phyloP scores from a whole-genome alignment of 1,140 invertebrate genomes.

The Subanguina moxae region DNA sequence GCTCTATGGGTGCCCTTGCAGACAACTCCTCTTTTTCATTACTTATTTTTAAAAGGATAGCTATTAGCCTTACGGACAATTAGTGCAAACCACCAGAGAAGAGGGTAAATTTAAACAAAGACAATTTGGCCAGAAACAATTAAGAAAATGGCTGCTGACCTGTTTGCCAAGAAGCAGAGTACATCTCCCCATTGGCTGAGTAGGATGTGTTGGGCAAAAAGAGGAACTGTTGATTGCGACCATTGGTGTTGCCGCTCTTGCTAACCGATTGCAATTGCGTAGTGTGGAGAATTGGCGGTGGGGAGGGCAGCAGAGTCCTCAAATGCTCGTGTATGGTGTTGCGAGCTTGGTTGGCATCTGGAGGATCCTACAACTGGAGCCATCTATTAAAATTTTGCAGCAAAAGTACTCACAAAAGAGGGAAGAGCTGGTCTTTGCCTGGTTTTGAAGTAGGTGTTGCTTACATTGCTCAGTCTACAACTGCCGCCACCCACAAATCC shows the following conservation, averaged over 20 bases:
- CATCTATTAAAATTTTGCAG: neutral
- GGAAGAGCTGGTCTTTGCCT: constrained; percentile 24
- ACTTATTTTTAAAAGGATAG: too few species aligned
- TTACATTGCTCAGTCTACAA: neutral
- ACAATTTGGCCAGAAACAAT: neutral
- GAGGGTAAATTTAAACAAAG: neutral
- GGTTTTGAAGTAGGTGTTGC: neutral
- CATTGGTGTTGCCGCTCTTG: neutral
- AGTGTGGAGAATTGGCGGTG: neutral
- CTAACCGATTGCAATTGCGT: neutral
- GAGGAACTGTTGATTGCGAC: constrained; percentile 17
- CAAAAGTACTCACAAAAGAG: constrained; percentile 28
- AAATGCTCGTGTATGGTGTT: neutral
- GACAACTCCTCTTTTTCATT: too few species aligned
- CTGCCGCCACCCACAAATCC: constrained; percentile 23
- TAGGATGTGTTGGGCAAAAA: constrained; percentile 32
- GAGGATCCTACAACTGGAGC: constrained; percentile 29
- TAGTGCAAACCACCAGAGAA: too few species aligned
- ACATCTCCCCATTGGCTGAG: constrained; percentile 22
- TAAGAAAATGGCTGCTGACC: neutral
- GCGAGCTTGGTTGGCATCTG: constrained; percentile 22
- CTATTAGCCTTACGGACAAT: too few species aligned
- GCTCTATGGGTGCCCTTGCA: too few species aligned
- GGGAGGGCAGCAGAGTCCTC: neutral
- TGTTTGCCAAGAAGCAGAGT: constrained; percentile 11